Evolutionary conservation across 2,888 invertebrate species (phyloP), one percentile per base, ranked within the genome.

Genomic region (Caenorhabditis sp.): DNA sequence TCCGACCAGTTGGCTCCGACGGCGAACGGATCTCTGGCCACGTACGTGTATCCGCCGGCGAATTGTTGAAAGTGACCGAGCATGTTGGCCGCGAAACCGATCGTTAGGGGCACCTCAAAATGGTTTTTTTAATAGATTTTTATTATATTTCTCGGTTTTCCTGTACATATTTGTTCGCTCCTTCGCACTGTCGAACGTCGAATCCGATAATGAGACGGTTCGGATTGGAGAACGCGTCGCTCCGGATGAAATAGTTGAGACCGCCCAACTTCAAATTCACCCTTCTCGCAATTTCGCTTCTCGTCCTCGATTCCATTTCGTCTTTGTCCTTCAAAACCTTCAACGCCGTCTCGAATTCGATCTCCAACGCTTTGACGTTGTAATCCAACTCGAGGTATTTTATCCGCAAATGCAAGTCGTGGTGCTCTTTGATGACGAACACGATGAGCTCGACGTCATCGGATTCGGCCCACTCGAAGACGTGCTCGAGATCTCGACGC

Each of bases 211-310:
- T 39, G 27, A 65, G 13, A 0, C 27, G 6, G 1, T 15, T 9
- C 1, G 15, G 35, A 8, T 46, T 27, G 1, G 13, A 22, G 27
- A 41, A 20, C n/a, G 35, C 11, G 4, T 17, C 8, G 1, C 9
- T 13, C 0, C 20, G 5, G 22, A 61, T 37, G 2, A 26, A 2
- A 37, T 55, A 59, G 52, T 77, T 77, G 13, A 77, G 48, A 2
- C 77, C 77, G 6, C 77, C 77, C 6, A 52, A 17, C 39, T 76
- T 71, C 41, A 71, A 56, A n/a, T 76, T 70, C 6, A 39, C 68
- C 66, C 55, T 48, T 30, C n/a, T n/a, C n/a, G n/a, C n/a, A n/a
- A n/a, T n/a, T n/a, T n/a, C n/a, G n/a, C n/a, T n/a, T n/a, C n/a
- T n/a, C n/a, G n/a, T n/a, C n/a, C n/a, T n/a, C n/a, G n/a, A n/a